Evolutionary conservation across 2,113 vertebrate genomes (phyloP).

Genomic region (Pluvianellus socialis): DNA sequence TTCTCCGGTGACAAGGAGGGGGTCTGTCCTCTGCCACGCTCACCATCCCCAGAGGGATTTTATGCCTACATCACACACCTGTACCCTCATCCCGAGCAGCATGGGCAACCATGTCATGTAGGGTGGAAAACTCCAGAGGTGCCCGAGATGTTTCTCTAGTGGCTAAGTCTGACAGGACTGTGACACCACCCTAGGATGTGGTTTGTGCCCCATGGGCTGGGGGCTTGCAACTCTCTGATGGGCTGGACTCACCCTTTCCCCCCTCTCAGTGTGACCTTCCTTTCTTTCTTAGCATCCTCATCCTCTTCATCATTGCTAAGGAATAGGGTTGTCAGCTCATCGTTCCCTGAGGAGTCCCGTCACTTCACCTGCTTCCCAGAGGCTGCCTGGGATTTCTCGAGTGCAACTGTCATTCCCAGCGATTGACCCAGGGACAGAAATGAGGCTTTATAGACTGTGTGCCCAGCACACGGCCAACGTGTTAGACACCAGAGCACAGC

Average conservation of each 20-base stretch:
- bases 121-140: neutral
- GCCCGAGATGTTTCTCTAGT: neutral
- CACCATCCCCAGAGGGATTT: neutral
- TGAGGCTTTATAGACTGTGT: neutral
- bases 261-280: neutral
- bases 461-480: neutral
- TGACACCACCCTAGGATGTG: neutral
- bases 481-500: neutral
- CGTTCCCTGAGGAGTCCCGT: neutral
- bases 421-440: neutral
- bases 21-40: neutral
- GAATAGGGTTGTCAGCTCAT: neutral
- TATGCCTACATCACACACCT: neutral
- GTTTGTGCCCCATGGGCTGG: neutral
- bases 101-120: accelerated
- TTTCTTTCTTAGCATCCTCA: neutral
- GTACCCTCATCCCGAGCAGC: neutral
- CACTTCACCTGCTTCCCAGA: neutral
- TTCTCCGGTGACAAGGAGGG: neutral
- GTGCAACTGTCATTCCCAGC: neutral
- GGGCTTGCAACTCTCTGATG: neutral
- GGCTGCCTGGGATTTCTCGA: neutral
- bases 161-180: neutral
- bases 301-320: neutral
- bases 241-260: neutral